phyloP scores from a whole-genome alignment of 2,113 vertebrate species.

The Camelus bactrianus region DNA sequence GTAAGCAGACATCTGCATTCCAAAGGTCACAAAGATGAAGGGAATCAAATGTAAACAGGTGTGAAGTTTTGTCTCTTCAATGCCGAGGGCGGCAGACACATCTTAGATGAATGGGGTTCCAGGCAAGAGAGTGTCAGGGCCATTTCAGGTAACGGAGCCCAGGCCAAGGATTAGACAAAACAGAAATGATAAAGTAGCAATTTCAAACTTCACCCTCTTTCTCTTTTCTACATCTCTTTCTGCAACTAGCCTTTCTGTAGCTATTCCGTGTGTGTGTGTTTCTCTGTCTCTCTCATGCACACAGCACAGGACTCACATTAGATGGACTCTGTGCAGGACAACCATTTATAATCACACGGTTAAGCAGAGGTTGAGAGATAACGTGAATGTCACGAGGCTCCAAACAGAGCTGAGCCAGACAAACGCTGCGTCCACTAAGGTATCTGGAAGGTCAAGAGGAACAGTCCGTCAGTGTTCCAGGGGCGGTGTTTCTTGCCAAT shows the following conservation, averaged over 20 bases:
- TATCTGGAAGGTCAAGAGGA: conserved; percentile 59
- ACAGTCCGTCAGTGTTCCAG: neutral
- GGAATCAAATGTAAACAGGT: neutral
- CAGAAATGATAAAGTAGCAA: neutral
- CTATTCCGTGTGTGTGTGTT: neutral
- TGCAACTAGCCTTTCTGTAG: neutral
- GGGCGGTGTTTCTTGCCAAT: neutral
- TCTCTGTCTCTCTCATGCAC: neutral
- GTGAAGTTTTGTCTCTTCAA: neutral
- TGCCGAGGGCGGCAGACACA: neutral
- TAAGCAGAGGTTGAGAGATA: conserved; percentile 31
- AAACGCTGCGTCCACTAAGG: neutral
- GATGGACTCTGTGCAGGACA: neutral
- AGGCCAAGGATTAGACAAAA: neutral
- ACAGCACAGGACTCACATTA: neutral
- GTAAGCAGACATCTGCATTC: neutral
- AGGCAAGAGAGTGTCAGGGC: neutral
- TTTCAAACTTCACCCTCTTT: neutral
- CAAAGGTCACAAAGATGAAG: neutral
- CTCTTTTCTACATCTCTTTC: neutral
- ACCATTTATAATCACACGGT: neutral
- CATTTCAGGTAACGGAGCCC: neutral
- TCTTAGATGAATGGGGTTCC: neutral
- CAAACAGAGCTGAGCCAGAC: neutral
- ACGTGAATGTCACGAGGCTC: conserved; percentile 22